Conservation (phyloP, 2,797 vertebrate genomes). For the Neostethus bicornis region DNA sequence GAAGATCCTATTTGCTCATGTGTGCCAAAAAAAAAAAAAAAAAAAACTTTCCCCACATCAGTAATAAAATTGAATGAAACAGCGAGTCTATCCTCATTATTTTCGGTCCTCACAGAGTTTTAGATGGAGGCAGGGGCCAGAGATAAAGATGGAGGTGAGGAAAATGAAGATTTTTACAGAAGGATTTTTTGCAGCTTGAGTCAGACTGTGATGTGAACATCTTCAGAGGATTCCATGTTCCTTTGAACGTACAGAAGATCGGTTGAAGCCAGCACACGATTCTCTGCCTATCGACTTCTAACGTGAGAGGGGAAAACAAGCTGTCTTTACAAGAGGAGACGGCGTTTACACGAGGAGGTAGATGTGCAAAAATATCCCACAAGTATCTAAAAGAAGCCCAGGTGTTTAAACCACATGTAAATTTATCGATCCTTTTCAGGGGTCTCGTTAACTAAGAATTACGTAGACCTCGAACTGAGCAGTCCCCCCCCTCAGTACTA, state of each 20-base stretch:
- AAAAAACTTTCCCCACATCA: too few species aligned
- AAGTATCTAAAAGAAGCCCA: too few species aligned
- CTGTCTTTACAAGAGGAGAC: constrained; percentile 37
- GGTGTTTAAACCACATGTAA: too few species aligned
- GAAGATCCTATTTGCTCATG: constrained; percentile 9
- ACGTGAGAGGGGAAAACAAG: constrained; percentile 52
- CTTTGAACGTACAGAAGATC: constrained; percentile 63
- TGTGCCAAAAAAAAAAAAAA: constrained; percentile 40
- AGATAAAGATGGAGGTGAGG: constrained; percentile 41
- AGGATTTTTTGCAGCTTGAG: constrained; percentile 62
- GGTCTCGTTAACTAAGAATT: too few species aligned
- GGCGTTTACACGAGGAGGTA: constrained; percentile 31
- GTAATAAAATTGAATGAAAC: too few species aligned
- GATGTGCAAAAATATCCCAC: too few species aligned
- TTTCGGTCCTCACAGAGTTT: too few species aligned
- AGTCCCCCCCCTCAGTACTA: too few species aligned
- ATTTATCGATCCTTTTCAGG: too few species aligned
- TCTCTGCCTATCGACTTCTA: constrained; percentile 37
- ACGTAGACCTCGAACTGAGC: too few species aligned
- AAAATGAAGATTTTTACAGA: constrained; percentile 37
- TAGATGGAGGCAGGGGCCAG: constrained; percentile 33
- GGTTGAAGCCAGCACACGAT: constrained; percentile 31
- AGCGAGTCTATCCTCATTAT: too few species aligned
- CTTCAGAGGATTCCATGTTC: constrained; percentile 45
- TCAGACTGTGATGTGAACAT: constrained; percentile 61